A percentile compares a stretch with the other conserved stretches of the same genome.
Evolutionary conservation across 2,888 invertebrate species (phyloP).

Genomic region (Plagodis pulveraria): DNA sequence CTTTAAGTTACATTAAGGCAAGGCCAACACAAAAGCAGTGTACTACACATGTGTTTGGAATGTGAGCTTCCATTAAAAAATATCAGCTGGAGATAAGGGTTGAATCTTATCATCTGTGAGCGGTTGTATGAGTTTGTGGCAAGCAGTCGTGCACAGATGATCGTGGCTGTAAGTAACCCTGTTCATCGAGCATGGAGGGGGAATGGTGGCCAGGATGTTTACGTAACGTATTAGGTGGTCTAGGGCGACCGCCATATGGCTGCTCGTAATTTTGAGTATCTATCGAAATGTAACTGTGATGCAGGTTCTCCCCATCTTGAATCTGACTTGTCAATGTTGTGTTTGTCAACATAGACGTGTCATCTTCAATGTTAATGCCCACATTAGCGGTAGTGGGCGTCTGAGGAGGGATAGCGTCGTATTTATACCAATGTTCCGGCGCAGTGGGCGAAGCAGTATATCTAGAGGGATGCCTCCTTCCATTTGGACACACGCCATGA

Average conservation of each 20-base stretch:
- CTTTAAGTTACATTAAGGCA: conserved; percentile 70
- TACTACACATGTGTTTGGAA: conserved; percentile 80
- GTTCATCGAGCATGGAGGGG: conserved; percentile 79
- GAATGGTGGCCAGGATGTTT: conserved; percentile 75
- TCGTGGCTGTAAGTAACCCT: conserved; percentile 82
- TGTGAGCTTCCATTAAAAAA: conserved; percentile 79
- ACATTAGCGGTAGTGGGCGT: conserved; percentile 81
- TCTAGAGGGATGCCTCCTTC: conserved; percentile 84
- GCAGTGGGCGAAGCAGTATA: conserved; percentile 91
- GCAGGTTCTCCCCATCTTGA: conserved; percentile 86
- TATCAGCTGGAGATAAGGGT: conserved; percentile 72
- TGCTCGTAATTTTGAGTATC: conserved; percentile 84
- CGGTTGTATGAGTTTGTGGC: conserved; percentile 78
- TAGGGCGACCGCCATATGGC: conserved; percentile 75
- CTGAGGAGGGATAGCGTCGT: conserved; percentile 85
- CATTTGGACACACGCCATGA: conserved; percentile 82
- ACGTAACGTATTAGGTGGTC: conserved; percentile 76
- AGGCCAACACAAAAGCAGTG: conserved; percentile 68
- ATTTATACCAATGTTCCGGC: conserved; percentile 89
- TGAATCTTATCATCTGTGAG: conserved; percentile 77
- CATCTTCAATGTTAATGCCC: conserved; percentile 83
- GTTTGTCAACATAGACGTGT: conserved; percentile 86
- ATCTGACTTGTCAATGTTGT: conserved; percentile 87
- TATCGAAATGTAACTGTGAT: conserved; percentile 89
- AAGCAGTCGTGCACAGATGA: conserved; percentile 80